A percentile compares a stretch with the other conserved stretches of the same genome.
phyloP scores from a whole-genome alignment of 2,888 invertebrate genomes.

The Diaperis boleti region DNA sequence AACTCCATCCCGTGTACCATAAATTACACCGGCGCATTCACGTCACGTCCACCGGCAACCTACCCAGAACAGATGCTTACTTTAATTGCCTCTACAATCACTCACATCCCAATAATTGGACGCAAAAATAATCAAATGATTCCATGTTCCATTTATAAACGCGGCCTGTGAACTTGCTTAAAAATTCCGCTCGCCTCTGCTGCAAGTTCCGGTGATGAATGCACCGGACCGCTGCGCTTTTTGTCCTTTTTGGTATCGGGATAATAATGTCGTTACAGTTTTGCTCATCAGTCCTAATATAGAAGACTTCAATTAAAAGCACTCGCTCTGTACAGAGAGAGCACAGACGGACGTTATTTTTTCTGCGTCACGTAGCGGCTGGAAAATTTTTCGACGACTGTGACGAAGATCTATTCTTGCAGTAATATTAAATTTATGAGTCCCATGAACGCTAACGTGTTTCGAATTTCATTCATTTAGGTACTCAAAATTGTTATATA shows the following conservation, averaged over 20 bases:
- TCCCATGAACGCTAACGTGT: too few species aligned
- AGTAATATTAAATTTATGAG: neutral
- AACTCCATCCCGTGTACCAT: too few species aligned
- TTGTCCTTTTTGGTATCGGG: conserved; percentile 2
- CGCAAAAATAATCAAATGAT: conserved; percentile 39
- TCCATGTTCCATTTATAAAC: conserved; percentile 17
- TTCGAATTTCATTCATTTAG: too few species aligned
- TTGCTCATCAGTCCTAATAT: conserved; percentile 26
- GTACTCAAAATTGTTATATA: too few species aligned
- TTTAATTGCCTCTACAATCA: conserved; percentile 38
- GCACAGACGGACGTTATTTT: too few species aligned
- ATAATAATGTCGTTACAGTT: conserved; percentile 23
- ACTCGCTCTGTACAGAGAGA: neutral
- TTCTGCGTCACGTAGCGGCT: neutral
- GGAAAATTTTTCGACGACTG: neutral
- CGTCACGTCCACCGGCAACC: conserved; percentile 28
- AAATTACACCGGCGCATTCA: conserved; percentile 28
- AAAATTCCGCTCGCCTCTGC: conserved; percentile 20
- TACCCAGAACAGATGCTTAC: conserved; percentile 35
- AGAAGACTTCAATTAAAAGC: conserved; percentile 2
- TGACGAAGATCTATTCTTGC: neutral
- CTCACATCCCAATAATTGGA: conserved; percentile 33
- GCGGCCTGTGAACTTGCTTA: conserved; percentile 19
- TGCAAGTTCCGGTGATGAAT: conserved; percentile 18
- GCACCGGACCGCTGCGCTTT: conserved; percentile 19